Evolutionary conservation across 2,113 vertebrate genomes (phyloP).

Genomic region (Litocranius walleri): DNA sequence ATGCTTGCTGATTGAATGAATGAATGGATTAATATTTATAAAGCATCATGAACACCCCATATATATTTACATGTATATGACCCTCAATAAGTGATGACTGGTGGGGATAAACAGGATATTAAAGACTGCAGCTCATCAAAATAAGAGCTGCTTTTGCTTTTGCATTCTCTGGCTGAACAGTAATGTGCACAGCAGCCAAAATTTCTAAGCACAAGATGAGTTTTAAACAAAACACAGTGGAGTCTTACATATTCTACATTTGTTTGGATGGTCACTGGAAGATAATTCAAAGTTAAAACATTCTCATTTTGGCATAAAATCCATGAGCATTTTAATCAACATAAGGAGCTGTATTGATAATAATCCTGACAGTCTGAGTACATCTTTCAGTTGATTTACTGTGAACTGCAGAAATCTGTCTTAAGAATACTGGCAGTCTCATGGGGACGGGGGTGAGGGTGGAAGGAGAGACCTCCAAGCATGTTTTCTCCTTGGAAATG

Average conservation of each 20-base stretch:
- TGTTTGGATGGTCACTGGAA: constrained; percentile 12
- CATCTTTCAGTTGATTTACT: background rate
- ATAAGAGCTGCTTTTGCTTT: background rate
- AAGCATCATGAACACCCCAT: background rate
- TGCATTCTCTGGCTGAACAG: background rate
- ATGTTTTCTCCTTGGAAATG: background rate
- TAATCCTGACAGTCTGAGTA: fast-evolving
- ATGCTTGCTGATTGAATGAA: background rate
- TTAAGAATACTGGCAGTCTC: background rate
- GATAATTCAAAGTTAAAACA: constrained; percentile 32
- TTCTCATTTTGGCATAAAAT: constrained; percentile 34
- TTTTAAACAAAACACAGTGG: constrained; percentile 38
- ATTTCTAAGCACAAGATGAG: background rate
- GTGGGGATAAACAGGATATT: background rate
- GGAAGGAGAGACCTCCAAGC: too few species aligned
- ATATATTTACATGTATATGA: background rate
- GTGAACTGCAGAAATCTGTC: background rate
- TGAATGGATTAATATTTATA: background rate
- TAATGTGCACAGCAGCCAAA: background rate
- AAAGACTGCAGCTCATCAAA: background rate
- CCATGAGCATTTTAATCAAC: constrained; percentile 38
- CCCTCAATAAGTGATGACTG: background rate
- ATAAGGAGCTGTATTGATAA: background rate
- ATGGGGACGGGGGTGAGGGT: too few species aligned
- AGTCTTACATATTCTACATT: constrained; percentile 15